Conservation (phyloP, 2,888 invertebrate genomes). For the Leucophenga maculata region DNA sequence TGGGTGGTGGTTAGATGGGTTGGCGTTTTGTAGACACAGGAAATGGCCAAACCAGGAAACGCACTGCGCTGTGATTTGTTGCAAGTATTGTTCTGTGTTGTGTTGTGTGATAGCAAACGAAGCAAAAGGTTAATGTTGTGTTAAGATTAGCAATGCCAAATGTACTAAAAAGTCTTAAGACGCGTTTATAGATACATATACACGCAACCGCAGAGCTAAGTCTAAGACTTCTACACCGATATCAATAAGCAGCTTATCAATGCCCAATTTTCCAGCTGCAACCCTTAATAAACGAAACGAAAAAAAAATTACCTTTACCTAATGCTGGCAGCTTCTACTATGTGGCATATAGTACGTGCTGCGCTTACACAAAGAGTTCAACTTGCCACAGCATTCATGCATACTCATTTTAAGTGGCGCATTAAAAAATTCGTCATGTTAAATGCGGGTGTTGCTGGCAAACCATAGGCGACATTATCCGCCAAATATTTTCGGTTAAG, state of each 20-base stretch:
- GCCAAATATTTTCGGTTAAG: constrained; percentile 25
- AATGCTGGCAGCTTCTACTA: neutral
- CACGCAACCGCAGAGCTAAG: constrained; percentile 42
- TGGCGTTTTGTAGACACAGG: constrained; percentile 4
- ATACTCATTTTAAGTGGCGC: constrained; percentile 23
- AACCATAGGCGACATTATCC: constrained; percentile 48
- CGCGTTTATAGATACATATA: constrained; percentile 4
- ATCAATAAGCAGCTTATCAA: constrained; percentile 32
- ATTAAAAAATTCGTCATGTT: constrained; percentile 27
- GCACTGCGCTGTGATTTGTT: constrained; percentile 16
- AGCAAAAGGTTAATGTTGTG: constrained; percentile 58
- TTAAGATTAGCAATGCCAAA: constrained; percentile 57
- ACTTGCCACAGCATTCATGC: constrained; percentile 33
- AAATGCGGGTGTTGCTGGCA: constrained; percentile 7
- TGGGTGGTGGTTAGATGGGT: constrained; percentile 18
- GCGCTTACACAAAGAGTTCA: constrained; percentile 47
- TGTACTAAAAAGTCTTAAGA: constrained; percentile 30
- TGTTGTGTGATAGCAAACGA: constrained; percentile 45
- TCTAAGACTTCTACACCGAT: neutral
- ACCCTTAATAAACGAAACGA: neutral
- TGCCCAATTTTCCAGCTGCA: neutral
- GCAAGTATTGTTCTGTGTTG: neutral
- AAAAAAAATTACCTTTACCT: neutral
- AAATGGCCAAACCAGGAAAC: constrained; percentile 11
- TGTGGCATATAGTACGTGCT: constrained; percentile 43